Evolutionary conservation across 2,888 invertebrate genomes (phyloP).

Genomic region (Agonopterix subpropinquella): DNA sequence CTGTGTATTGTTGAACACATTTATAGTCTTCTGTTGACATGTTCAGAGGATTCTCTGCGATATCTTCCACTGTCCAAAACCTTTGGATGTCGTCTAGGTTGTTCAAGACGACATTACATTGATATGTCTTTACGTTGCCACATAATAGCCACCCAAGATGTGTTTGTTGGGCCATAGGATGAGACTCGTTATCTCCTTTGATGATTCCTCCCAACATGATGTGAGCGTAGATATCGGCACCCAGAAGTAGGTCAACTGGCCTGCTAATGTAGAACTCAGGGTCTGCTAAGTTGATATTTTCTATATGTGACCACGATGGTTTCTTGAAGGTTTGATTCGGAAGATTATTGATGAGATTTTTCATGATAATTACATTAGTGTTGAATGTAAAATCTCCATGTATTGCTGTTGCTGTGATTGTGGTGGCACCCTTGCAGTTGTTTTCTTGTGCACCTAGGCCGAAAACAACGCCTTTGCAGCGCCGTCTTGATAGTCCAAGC

Average conservation of each 20-base stretch:
- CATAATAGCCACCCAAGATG: slow-evolving; percentile 1
- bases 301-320: slow-evolving; percentile 5
- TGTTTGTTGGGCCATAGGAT: slow-evolving; percentile 2
- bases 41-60: background rate
- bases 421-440: slow-evolving; percentile 4
- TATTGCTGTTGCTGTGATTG: slow-evolving; percentile 1
- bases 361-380: slow-evolving; percentile 3
- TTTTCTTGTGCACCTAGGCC: slow-evolving; percentile 6
- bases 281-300: slow-evolving; percentile 4
- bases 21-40: background rate
- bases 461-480: slow-evolving; percentile 7
- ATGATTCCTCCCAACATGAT: background rate
- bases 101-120: slow-evolving; percentile 1
- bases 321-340: slow-evolving; percentile 6
- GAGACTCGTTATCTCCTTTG: background rate
- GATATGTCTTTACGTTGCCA: background rate
- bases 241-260: slow-evolving; percentile 6
- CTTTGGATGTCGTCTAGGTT: background rate
- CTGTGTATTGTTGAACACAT: slow-evolving; percentile 2
- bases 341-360: slow-evolving; percentile 5
- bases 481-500: slow-evolving; percentile 5
- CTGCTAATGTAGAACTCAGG: slow-evolving; percentile 6
- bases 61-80: slow-evolving; percentile 7
- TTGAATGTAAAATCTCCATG: slow-evolving; percentile 3
- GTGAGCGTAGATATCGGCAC: slow-evolving; percentile 4